Evolutionary conservation across 2,113 vertebrate genomes (phyloP).

Genomic region (Pao palembangensis): DNA sequence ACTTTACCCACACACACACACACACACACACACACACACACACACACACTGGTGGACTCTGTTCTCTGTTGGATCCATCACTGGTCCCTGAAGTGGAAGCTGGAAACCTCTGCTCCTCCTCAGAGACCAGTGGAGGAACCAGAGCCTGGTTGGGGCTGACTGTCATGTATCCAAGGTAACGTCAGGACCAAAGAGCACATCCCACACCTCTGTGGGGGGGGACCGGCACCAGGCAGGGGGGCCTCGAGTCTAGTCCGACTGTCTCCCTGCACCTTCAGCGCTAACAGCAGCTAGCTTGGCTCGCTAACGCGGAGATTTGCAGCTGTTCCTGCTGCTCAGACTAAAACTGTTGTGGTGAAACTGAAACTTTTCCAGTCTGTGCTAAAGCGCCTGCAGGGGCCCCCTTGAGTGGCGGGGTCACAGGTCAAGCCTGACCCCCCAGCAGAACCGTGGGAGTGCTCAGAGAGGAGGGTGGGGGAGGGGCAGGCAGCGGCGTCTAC

Average conservation of each 20-base stretch:
- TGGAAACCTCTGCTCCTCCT: no score
- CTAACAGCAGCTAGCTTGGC: background rate
- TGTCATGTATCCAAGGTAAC: constrained; percentile 99
- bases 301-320: no score
- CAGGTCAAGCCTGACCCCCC: background rate
- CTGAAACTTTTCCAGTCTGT: no score
- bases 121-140: constrained; percentile 8
- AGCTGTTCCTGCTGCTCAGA: no score
- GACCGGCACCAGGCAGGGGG: constrained; percentile 83
- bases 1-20: no score
- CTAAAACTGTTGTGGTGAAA: no score
- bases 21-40: no score
- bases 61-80: no score
- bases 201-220: constrained; percentile 94
- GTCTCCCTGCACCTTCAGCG: constrained; percentile 74
- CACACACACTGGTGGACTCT: no score
- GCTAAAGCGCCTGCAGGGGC: background rate
- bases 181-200: constrained; percentile 92
- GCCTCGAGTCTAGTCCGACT: no score
- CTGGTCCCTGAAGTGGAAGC: no score
- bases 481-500: constrained; percentile 85
- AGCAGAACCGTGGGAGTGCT: background rate
- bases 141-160: constrained; percentile 98
- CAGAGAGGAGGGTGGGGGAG: background rate
- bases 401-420: background rate